Evolutionary conservation across 2,113 vertebrate species (phyloP).

Genomic region (Hippocampus zosterae): DNA sequence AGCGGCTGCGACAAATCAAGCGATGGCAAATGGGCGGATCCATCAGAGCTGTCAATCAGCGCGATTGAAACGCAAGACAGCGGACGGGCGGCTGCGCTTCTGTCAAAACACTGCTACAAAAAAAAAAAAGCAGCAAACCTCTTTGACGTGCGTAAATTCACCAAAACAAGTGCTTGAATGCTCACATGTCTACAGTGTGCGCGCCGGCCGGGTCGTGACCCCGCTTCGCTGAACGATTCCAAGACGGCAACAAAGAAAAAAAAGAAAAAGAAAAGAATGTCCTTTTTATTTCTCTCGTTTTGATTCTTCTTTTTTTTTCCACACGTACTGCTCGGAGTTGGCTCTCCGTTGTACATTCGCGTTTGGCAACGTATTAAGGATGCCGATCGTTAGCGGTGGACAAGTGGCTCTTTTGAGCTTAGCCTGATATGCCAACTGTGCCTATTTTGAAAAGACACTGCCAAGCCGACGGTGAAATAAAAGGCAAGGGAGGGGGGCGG

Average conservation of each 20-base stretch:
- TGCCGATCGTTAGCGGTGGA: slow-evolving; percentile 57
- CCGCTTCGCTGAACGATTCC: slow-evolving; percentile 30
- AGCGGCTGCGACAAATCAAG: slow-evolving; percentile 16
- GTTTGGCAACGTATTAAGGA: slow-evolving; percentile 36
- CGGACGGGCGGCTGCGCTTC: slow-evolving; percentile 61
- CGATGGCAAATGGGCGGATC: slow-evolving; percentile 53
- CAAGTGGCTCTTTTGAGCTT: slow-evolving; percentile 67
- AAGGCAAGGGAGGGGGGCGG: background rate
- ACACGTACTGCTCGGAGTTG: slow-evolving; percentile 39
- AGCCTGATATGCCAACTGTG: slow-evolving; percentile 77
- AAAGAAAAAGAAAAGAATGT: slow-evolving; percentile 57
- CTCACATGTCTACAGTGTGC: slow-evolving; percentile 48
- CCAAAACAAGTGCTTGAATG: slow-evolving; percentile 38
- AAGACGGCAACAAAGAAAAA: slow-evolving; percentile 20
- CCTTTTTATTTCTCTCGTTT: slow-evolving; percentile 42
- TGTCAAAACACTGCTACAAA: slow-evolving; percentile 74
- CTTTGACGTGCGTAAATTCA: slow-evolving; percentile 67
- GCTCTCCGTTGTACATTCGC: slow-evolving; percentile 44
- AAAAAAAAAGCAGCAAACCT: slow-evolving; percentile 62
- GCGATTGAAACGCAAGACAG: slow-evolving; percentile 42
- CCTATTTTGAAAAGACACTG: slow-evolving; percentile 73
- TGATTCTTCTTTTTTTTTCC: slow-evolving; percentile 21
- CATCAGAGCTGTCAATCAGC: background rate
- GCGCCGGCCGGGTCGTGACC: slow-evolving; percentile 8
- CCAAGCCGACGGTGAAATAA: slow-evolving; percentile 55